Conservation (phyloP, 2,888 invertebrate species). For the Hyalella azteca region DNA sequence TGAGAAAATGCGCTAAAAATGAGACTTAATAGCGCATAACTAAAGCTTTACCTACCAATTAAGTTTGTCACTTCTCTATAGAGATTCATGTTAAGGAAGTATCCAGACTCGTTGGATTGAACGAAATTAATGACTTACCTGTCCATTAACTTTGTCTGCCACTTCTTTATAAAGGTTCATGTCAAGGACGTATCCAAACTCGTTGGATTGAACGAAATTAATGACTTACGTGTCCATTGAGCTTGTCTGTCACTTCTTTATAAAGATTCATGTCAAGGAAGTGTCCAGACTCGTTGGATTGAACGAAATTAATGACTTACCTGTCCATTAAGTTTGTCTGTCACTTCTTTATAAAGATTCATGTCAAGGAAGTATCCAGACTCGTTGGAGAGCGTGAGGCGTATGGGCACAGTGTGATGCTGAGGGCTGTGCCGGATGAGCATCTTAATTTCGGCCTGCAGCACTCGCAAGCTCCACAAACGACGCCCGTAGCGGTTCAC, state of each 20-base stretch:
- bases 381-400: constrained; percentile 93
- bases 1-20: too few relatives aligned
- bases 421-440: constrained; percentile 83
- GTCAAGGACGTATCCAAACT: too few relatives aligned
- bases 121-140: too few relatives aligned
- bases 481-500: constrained; percentile 89
- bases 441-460: constrained; percentile 97
- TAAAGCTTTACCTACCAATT: constrained; percentile 84
- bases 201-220: too few relatives aligned
- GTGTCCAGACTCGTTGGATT: constrained; percentile 97
- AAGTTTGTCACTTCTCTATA: constrained; percentile 88
- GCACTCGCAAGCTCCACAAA: constrained; percentile 92
- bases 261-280: constrained; percentile 93
- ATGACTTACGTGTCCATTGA: constrained; percentile 76
- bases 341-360: constrained; percentile 89
- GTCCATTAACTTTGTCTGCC: too few relatives aligned
- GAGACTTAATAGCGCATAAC: too few relatives aligned
- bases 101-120: constrained; percentile 98
- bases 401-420: constrained; percentile 74
- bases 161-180: too few relatives aligned
- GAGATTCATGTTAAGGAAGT: constrained; percentile 90
- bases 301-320: too few relatives aligned
- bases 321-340: constrained; percentile 81
- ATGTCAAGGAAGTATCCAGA: constrained; percentile 96
- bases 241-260: constrained; percentile 84